Evolutionary conservation across 1,140 invertebrate genomes (phyloP).

Genomic region (Saccostrea echinata): DNA sequence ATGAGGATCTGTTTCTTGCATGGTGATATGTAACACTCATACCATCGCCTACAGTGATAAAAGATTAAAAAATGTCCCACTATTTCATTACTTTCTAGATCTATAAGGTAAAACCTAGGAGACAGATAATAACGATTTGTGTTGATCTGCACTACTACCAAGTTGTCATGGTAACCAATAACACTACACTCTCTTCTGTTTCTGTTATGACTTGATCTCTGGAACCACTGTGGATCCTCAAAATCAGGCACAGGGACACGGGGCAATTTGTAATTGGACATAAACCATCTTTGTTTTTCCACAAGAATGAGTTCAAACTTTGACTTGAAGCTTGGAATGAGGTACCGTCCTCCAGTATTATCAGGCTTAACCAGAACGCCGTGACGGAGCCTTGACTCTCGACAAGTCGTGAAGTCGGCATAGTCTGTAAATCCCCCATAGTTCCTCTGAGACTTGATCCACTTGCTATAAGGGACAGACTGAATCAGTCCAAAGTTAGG

Average conservation of each 20-base stretch:
- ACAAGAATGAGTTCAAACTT: slow-evolving; percentile 61
- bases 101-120: slow-evolving; percentile 68
- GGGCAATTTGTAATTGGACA: slow-evolving; percentile 60
- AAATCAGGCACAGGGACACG: slow-evolving; percentile 56
- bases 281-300: slow-evolving; percentile 60
- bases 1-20: slow-evolving; percentile 63
- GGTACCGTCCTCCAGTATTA: slow-evolving; percentile 64
- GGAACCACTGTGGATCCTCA: slow-evolving; percentile 60
- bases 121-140: slow-evolving; percentile 64
- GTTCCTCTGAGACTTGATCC: slow-evolving; percentile 62
- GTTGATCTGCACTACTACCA: slow-evolving; percentile 67
- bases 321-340: slow-evolving; percentile 61
- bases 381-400: slow-evolving; percentile 63
- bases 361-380: slow-evolving; percentile 69
- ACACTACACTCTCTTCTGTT: slow-evolving; percentile 63
- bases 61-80: slow-evolving; percentile 68
- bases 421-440: slow-evolving; percentile 67
- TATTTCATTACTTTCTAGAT: slow-evolving; percentile 59
- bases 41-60: slow-evolving; percentile 67
- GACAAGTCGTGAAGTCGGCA: slow-evolving; percentile 65
- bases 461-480: slow-evolving; percentile 65
- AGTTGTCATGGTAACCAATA: slow-evolving; percentile 61
- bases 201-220: slow-evolving; percentile 56
- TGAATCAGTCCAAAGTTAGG: slow-evolving; percentile 55
- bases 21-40: slow-evolving; percentile 72